Evolutionary conservation across 2,113 vertebrate genomes (phyloP), one percentile per base, ranked within the genome.

Genomic region (Chaetorhynchus papuensis): DNA sequence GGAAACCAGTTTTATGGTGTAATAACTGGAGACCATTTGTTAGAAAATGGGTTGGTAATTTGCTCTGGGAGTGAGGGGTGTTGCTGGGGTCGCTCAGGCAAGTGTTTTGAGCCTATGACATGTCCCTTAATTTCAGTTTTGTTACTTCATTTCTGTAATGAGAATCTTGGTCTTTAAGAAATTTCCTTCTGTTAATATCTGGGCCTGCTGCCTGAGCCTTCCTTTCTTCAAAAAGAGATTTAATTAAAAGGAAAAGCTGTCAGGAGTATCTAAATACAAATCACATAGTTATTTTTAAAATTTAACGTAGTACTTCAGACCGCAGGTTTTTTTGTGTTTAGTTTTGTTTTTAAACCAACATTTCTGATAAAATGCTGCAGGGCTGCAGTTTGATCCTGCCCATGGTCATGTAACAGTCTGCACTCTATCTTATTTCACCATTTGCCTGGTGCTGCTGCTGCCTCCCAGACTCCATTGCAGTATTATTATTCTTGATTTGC

Each of bases 91-190:
- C 60, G 30, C 35, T 92, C 54, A 52, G 63, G 31, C n/a, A 66
- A 60, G 18, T 44, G 15, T 74, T 30, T 83, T 60, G 47, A 86
- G 41, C 12, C 19, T 33, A 27, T 78, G 82, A 39, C 49, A 28
- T 82, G 30, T 92, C 39, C n/a, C 14, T 84, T 83, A 78, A 76
- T 93, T 95, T 88, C 35, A 42, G 22, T 49, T 92, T 90, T 75
- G 52, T 90, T 81, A 35, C 93, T 94, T 79, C 21, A 7, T 82
- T 95, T 93, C 42, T 79, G 23, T 64, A 94, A 39, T 63, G 10
- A 83, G 54, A 54, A 70, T 83, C 54, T 47, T 65, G 23, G 17
- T 72, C 76, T 54, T 89, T 19, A 78, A 56, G 77, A 47, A 39
- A 63, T 37, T 56, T 42, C 16, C 18, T 81, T 78, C n/a, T 77